These are phyloP conservation scores for Theretra japonica DNA, from an alignment of 2,888 invertebrate species.

Conservation along the genomic window DNA sequence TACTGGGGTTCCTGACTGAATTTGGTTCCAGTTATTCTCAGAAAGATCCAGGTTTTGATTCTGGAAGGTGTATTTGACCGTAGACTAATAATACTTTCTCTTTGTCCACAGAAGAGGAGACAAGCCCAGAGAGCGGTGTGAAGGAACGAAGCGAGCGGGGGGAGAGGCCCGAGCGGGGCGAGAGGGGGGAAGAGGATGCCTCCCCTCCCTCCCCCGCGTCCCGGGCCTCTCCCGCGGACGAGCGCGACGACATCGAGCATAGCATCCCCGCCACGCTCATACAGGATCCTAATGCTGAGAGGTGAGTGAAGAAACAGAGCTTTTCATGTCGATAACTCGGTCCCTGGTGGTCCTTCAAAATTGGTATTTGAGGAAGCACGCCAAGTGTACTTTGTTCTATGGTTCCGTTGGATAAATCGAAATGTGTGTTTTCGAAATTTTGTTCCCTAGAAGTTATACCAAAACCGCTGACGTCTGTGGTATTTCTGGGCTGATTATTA, in stretches of 20 bases:
- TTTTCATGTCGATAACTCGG: no score
- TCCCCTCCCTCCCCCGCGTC: constrained; percentile 71
- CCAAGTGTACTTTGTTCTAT: background rate
- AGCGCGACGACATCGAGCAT: constrained; percentile 83
- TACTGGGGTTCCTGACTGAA: no score
- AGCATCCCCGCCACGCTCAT: constrained; percentile 84
- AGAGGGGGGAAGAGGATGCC: constrained; percentile 69
- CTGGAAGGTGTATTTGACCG: no score
- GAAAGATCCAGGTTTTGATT: no score
- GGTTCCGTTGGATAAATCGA: no score
- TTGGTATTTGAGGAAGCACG: background rate
- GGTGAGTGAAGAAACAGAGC: constrained; percentile 51
- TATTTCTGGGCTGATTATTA: no score
- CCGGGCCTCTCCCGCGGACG: constrained; percentile 70
- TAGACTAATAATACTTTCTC: background rate
- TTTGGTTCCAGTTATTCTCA: no score
- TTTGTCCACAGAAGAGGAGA: constrained; percentile 81
- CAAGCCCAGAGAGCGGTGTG: constrained; percentile 85
- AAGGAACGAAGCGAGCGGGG: constrained; percentile 78
- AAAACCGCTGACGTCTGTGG: no score
- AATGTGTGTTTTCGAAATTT: no score
- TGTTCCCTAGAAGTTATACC: no score
- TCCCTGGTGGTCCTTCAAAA: background rate
- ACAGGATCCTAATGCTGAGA: constrained; percentile 81
- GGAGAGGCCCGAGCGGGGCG: constrained; percentile 79